Evolutionary conservation across 2,113 vertebrate genomes (phyloP).

Genomic region (Pica pica): DNA sequence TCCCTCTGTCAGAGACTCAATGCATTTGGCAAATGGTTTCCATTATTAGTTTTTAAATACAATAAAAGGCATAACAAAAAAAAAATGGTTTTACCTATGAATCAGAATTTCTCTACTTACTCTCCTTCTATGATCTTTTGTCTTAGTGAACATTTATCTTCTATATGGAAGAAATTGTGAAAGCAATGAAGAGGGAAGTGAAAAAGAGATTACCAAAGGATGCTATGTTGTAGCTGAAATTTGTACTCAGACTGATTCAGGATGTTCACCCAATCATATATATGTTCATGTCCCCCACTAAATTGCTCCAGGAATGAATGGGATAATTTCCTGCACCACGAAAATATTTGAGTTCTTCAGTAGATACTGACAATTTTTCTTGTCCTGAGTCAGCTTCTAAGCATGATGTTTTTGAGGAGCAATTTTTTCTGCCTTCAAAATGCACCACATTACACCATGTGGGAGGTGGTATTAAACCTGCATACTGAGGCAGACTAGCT

Average conservation of each 20-base stretch:
- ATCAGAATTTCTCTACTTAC: not conserved
- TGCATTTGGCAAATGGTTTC: slow-evolving; percentile 60
- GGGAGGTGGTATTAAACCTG: not conserved
- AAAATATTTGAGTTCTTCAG: not conserved
- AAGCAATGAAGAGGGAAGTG: not conserved
- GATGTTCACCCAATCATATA: not conserved
- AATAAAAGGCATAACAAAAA: slow-evolving; percentile 21
- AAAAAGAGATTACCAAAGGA: not conserved
- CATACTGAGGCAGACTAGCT: not conserved
- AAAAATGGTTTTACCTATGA: not conserved
- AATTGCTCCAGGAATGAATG: not conserved
- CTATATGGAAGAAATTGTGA: not conserved
- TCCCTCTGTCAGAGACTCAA: slow-evolving; percentile 64
- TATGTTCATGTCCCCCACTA: not conserved
- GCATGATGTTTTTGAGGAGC: not conserved
- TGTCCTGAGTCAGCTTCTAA: not conserved
- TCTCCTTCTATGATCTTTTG: not conserved
- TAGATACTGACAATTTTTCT: not conserved
- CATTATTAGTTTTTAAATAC: slow-evolving; percentile 57
- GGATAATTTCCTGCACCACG: not conserved
- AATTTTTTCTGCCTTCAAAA: not conserved
- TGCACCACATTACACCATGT: not conserved
- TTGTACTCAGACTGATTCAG: not conserved
- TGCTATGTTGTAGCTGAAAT: not conserved
- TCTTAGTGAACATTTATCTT: not conserved